A percentile compares a stretch with the other conserved stretches of the same genome.
Conservation (phyloP, 1,140 invertebrate species). For the Drosophila ambigua region DNA sequence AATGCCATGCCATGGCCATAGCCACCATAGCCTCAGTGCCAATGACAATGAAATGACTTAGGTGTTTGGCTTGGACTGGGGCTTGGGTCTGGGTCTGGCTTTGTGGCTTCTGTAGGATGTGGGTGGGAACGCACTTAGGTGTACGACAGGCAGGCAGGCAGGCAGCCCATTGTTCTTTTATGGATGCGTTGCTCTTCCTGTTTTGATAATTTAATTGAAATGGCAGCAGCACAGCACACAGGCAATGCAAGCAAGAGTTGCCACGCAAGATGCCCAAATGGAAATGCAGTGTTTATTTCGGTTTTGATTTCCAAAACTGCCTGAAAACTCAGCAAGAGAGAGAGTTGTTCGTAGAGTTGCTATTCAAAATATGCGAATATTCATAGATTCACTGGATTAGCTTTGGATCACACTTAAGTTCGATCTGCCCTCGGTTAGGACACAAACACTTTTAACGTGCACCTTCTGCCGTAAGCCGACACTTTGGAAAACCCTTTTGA, state of each 20-base stretch:
- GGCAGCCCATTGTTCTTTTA: constrained; percentile 40
- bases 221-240: constrained; percentile 38
- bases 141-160: constrained; percentile 16
- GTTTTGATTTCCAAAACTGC: constrained; percentile 34
- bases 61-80: constrained; percentile 51
- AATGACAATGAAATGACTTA: constrained; percentile 64
- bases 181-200: constrained; percentile 44
- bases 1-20: constrained; percentile 39
- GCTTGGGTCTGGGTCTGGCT: constrained; percentile 17
- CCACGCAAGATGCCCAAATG: constrained; percentile 35
- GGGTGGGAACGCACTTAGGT: constrained; percentile 61
- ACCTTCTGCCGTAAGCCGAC: constrained; percentile 22
- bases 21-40: not conserved
- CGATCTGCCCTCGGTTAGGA: constrained; percentile 5
- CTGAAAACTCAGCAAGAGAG: not conserved
- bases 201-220: constrained; percentile 82
- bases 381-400: no score
- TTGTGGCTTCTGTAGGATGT: constrained; percentile 36
- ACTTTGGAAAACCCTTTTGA: constrained; percentile 35
- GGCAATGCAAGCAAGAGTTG: constrained; percentile 15
- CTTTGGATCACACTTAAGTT: not conserved
- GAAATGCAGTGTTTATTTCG: constrained; percentile 63
- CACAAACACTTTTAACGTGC: not conserved
- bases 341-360: not conserved
- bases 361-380: no score